A percentile compares a stretch with the other conserved stretches of the same genome.
Evolutionary conservation across 1,140 invertebrate species (phyloP).

Genomic region (Schlechtendalia chinensis): DNA sequence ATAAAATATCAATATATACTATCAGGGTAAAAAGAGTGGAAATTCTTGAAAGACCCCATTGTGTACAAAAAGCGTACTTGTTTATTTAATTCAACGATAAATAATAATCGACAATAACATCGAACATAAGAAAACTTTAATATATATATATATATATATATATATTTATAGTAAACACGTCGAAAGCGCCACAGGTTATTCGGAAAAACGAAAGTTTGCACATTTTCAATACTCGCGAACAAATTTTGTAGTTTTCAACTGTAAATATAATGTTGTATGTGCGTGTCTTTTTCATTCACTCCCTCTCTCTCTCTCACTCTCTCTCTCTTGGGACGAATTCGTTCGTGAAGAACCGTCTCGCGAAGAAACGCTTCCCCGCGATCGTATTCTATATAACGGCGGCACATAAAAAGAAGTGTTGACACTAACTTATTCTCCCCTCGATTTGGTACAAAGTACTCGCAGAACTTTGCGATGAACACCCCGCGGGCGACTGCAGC

Average conservation of each 20-base stretch:
- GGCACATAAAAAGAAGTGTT: constrained; percentile 30
- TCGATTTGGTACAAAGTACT: constrained; percentile 34
- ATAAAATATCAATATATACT: too few species aligned
- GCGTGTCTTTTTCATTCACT: background rate
- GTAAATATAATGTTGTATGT: background rate
- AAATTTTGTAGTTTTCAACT: constrained; percentile 33
- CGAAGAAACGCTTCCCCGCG: background rate
- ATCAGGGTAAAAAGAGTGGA: too few species aligned
- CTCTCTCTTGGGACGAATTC: constrained; percentile 16
- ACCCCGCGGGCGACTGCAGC: constrained; percentile 16
- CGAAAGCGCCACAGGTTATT: constrained; percentile 38
- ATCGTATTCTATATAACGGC: background rate
- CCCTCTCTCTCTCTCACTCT: background rate
- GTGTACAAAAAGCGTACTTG: background rate
- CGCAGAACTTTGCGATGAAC: constrained; percentile 2
- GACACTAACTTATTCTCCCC: constrained; percentile 47
- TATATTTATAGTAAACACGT: background rate
- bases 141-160: too few species aligned
- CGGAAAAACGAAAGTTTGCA: constrained; percentile 10
- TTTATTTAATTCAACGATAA: constrained; percentile 14
- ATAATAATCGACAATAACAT: background rate
- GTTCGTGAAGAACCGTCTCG: constrained; percentile 20
- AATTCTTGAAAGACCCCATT: too few species aligned
- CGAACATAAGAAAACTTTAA: constrained; percentile 35
- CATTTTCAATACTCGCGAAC: background rate